Evolutionary conservation across 2,113 vertebrate genomes (phyloP), one percentile per base, ranked within the genome.

Genomic region (Apodemus sylvaticus): DNA sequence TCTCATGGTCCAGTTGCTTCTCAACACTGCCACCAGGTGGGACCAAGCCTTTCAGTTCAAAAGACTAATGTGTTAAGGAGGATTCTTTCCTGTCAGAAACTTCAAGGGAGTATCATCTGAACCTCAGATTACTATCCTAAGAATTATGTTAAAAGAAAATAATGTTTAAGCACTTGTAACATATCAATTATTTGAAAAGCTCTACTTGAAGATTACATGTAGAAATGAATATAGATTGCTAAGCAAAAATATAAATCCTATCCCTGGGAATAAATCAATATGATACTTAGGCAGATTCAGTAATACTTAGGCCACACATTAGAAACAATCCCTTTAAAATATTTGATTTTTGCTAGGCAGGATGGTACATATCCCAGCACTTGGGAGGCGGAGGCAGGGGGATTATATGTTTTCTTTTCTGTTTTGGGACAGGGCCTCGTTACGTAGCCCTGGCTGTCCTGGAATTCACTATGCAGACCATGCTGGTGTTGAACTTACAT

Each of bases 201-300:
- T 81, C 58, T 89, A 77, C 76, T 82, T 87, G 48, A 60, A 58
- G 36, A 62, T 39, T 60, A 86, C 17, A 45, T 34, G 66, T 11
- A 58, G 58, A 60, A 86, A 24, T 39, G 53, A 92, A 83, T n/a
- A 87, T 7, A 64, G 1, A 77, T 4, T 17, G 5, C 20, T 36
- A 34, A 17, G n/a, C 16, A 68, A 86, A 92, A 90, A 89, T 66
- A 82, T 71, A 77, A 94, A 89, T 20, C 64, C 45, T 87, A 73
- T 79, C n/a, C 68, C 86, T 53, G 24, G 77, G 22, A 71, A 60
- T 53, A 90, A 79, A 86, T 73, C 34, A 85, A 34, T 39, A 76
- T 86, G 31, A 94, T 81, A 87, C 53, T 17, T 10, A 82, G 62
- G 42, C 34, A 88, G 31, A 64, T 20, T 78, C 10, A 62, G 51